Base-by-base conservation (phyloP, 2,113 vertebrate species). In the Craseonycteris thonglongyai region DNA sequence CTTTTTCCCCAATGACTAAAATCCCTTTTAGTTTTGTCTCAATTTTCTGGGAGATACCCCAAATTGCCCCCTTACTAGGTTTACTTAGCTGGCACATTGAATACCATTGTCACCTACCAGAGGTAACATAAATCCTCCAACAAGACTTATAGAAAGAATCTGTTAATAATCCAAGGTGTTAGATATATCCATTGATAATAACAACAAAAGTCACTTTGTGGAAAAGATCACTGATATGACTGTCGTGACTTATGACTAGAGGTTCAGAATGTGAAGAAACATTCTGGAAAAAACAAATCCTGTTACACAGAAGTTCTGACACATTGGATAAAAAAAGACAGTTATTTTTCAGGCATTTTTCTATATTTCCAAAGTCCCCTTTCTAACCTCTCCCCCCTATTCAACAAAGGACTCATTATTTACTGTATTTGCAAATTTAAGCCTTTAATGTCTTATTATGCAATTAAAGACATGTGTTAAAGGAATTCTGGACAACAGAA, bases 401-500 rank as follows among this genome's bases (percentile, higher is more conserved):
- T 93, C 65, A 91, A 87, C 79, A 90, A 80, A 89, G n/a, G 71
- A 91, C 40, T 95, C 69, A 88, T 74, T 45, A 54, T 78, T 94
- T 82, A 88, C 88, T 6, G 2, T 26, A 91, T 76, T 61, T 96
- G 82, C 79, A 80, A 88, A 49, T 58, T 58, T 69, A 91, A 71
- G 35, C 49, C 89, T 81, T 94, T 61, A 80, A 69, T 96, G 84
- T 72, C 59, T 40, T 68, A 87, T 71, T 91, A 58, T 87, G 66
- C 69, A 94, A 95, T 93, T 82, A 90, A 95, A 93, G 79, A 79
- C 88, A 61, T 45, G 59, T 87, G 97, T 72, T 51, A 45, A 79
- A 96, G n/a, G 95, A 95, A 95, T 95, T 93, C 74, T 4, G 58
- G 42, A 65, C 69, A 75, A 96, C 71, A 59, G 79, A 89, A 95